These are phyloP conservation scores for Bombyx mandarina DNA, from an alignment of 1,140 invertebrate genomes.

Conservation along the genomic window DNA sequence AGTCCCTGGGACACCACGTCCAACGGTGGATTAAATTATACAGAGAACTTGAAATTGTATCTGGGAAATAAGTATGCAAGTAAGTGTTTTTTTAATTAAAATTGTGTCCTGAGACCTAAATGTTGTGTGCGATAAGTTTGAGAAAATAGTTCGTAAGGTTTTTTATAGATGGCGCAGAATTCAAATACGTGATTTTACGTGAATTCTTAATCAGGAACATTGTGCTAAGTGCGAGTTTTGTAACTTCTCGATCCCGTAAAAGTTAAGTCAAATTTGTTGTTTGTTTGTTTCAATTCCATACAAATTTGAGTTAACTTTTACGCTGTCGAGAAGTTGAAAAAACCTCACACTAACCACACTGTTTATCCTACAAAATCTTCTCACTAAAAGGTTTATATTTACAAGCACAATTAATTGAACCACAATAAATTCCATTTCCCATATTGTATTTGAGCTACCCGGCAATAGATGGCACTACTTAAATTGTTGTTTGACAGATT, in stretches of 20 bases:
- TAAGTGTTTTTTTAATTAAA: slow-evolving; percentile 53
- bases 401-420: too few relatives aligned
- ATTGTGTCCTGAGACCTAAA: neutral
- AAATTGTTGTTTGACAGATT: slow-evolving; percentile 45
- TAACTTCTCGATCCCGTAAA: too few relatives aligned
- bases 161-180: slow-evolving; percentile 8
- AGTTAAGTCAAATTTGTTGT: too few relatives aligned
- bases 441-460: slow-evolving; percentile 1
- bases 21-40: slow-evolving; percentile 71
- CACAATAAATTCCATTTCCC: too few relatives aligned
- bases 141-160: neutral
- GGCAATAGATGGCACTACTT: slow-evolving; percentile 10
- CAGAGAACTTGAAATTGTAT: slow-evolving; percentile 60
- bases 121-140: neutral
- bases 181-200: neutral
- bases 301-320: too few relatives aligned
- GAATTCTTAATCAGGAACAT: too few relatives aligned
- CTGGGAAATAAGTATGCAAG: slow-evolving; percentile 70
- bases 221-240: too few relatives aligned
- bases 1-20: slow-evolving; percentile 71
- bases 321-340: too few relatives aligned
- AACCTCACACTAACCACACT: too few relatives aligned
- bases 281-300: too few relatives aligned
- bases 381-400: too few relatives aligned
- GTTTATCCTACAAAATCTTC: too few relatives aligned